Evolutionary conservation across 2,797 vertebrate species (phyloP).

Genomic region (Lagorchestes hirsutus): DNA sequence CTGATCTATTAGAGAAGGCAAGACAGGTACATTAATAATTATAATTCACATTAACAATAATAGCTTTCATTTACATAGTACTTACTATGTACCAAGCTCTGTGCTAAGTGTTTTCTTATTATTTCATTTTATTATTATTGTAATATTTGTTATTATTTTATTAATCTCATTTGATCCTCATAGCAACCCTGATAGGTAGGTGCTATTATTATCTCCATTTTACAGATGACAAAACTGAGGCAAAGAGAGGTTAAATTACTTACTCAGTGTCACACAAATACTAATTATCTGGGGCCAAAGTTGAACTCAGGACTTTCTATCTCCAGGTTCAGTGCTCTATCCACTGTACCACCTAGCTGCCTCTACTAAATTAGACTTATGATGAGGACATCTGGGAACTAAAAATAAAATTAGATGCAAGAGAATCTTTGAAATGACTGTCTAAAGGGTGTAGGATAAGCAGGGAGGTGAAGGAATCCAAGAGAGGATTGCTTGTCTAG

Average conservation of each 20-base stretch:
- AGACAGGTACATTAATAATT: neutral
- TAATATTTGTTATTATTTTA: neutral
- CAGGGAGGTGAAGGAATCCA: neutral
- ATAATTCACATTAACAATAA: neutral
- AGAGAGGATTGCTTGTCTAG: neutral
- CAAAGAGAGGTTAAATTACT: neutral
- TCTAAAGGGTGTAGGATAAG: neutral
- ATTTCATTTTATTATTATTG: neutral
- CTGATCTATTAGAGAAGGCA: neutral
- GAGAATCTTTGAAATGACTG: neutral
- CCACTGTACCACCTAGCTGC: neutral
- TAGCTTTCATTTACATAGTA: neutral
- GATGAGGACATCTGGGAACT: neutral
- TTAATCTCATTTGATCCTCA: conserved; percentile 4
- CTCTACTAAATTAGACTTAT: neutral
- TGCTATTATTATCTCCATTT: conserved; percentile 12
- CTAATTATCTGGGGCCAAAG: neutral
- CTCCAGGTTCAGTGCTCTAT: neutral
- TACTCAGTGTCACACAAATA: neutral
- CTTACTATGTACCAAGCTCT: neutral
- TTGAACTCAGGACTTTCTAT: neutral
- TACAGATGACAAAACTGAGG: neutral
- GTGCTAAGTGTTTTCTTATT: neutral
- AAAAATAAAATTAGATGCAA: neutral
- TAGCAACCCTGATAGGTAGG: conserved; percentile 10